Evolutionary conservation across 2,888 invertebrate species (phyloP).

Genomic region (Acronicta leporina): DNA sequence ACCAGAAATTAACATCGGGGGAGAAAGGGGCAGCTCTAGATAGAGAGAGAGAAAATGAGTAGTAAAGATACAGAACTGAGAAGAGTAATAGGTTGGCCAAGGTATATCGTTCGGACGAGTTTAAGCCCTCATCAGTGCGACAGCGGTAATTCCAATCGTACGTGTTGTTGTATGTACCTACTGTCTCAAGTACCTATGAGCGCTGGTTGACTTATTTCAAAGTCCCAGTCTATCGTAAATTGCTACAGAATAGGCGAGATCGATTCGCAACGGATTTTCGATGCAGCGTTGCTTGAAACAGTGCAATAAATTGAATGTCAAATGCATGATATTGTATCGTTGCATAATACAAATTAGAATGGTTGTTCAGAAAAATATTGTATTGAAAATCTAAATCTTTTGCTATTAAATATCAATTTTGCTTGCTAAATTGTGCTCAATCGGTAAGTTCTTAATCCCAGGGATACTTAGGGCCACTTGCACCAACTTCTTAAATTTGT

Average conservation of each 20-base stretch:
- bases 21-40: no score
- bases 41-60: no score
- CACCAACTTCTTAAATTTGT: no score
- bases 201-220: constrained; percentile 45
- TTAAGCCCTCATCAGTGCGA: no score
- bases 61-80: no score
- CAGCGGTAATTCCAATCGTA: no score
- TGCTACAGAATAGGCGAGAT: constrained; percentile 32
- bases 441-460: no score
- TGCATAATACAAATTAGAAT: constrained; percentile 22
- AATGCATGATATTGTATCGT: constrained; percentile 45
- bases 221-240: constrained; percentile 54
- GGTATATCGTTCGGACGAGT: no score
- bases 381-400: not conserved
- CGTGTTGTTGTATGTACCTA: no score
- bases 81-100: no score
- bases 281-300: constrained; percentile 36
- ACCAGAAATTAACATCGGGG: no score
- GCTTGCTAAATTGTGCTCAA: not conserved
- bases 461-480: no score
- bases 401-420: not conserved
- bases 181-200: constrained; percentile 23
- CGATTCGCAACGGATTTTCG: constrained; percentile 36
- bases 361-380: constrained; percentile 1
- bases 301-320: constrained; percentile 55